Base-by-base conservation (phyloP, 2,888 invertebrate species). In the Hipparchia sbordonii region DNA sequence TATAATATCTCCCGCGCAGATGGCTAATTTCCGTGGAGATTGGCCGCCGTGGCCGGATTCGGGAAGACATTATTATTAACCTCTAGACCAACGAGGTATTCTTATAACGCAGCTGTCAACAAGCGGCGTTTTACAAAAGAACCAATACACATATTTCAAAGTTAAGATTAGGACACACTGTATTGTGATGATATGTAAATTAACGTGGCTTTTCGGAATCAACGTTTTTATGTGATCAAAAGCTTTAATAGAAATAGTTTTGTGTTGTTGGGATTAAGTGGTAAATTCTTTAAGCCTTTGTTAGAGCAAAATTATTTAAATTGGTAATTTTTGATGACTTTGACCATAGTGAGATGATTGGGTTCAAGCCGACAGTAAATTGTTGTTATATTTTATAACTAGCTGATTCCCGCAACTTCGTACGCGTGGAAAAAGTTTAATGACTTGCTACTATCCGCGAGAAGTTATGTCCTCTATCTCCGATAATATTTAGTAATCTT, bases 141-240 rank as follows among this genome's bases (percentile, higher is more conserved):
- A 62, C 72, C 67, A 70, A 39, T 46, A 48, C 52, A 52, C 54
- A 72, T 72, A 72, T 62, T 61, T 56, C 67, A 72, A 59, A 54
- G 61, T 67, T 54, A 57, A 62, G 72, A 59, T 52, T 46, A 62
- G 72, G 13, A 23, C 61, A 67, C 72, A 72, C 60, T 62, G 39
- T 69, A 61, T 61, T 69, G 45, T 61, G 60, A 61, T 69, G 51
- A 70, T 69, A 72, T 65, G 62, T 67, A 57, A 73, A 73, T 71
- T 67, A 61, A 48, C 56, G 6, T 7, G 39, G 69, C 7, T 56
- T 56, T 33, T 56, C 12, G 65, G 10, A 62, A 5, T 48, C 65
- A 65, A 65, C 23, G 10, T 65, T 52, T 51, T 52, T 52, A 62
- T 62, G 62, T 65, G 23, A 33, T 52, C 65, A 65, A 39, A 51